These are phyloP conservation scores for Samia ricini DNA, from an alignment of 1,140 invertebrate genomes.

Conservation along the genomic window DNA sequence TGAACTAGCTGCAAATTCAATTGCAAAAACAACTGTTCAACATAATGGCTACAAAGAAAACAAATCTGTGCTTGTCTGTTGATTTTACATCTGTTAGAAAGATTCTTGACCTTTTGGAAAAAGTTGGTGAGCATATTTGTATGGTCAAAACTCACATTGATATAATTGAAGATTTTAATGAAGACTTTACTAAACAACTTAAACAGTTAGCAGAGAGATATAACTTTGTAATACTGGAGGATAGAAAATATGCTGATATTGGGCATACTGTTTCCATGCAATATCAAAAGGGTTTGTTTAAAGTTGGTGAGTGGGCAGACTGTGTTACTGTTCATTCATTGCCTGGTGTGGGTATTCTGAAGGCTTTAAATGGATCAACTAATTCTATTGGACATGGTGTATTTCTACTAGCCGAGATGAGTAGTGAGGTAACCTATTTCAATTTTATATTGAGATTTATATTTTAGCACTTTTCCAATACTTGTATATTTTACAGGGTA, in stretches of 20 bases:
- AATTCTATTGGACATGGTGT: constrained; percentile 77
- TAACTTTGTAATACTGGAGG: constrained; percentile 96
- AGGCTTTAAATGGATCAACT: constrained; percentile 80
- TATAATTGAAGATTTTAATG: constrained; percentile 89
- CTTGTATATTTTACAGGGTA: constrained; percentile 80
- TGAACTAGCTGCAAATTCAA: no score
- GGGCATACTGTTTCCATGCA: constrained; percentile 94
- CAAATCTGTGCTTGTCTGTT: constrained; percentile 92
- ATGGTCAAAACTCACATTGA: constrained; percentile 95
- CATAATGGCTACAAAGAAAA: constrained; percentile 90
- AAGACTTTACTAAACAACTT: constrained; percentile 81
- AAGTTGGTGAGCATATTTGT: constrained; percentile 90
- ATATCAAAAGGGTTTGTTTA: constrained; percentile 86
- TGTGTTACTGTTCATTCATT: constrained; percentile 93
- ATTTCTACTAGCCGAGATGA: constrained; percentile 93
- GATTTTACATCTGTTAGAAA: constrained; percentile 85
- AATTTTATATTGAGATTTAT: background rate
- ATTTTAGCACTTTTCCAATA: no score
- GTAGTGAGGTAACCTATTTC: constrained; percentile 78
- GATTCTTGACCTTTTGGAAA: constrained; percentile 86
- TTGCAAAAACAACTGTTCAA: constrained; percentile 79
- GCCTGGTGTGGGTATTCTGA: constrained; percentile 89
- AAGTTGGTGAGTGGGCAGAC: constrained; percentile 92
- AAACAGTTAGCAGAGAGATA: constrained; percentile 84
- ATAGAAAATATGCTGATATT: constrained; percentile 98